These are phyloP conservation scores for Mnemiopsis leidyi DNA, from an alignment of 37 sponge, comb jelly and placozoan genomes.

Conservation along the genomic window DNA sequence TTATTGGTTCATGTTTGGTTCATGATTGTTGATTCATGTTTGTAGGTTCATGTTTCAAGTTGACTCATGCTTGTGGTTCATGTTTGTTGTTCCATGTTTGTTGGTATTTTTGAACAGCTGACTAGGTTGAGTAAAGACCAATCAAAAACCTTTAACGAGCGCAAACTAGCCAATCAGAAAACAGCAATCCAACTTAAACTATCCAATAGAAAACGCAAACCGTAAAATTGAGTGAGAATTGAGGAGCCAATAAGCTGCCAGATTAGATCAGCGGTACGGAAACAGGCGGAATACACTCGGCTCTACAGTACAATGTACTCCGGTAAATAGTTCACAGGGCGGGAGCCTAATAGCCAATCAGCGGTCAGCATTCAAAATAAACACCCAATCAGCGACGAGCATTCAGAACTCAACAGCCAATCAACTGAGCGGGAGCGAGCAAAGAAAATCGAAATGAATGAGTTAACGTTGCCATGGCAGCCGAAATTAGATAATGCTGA, in stretches of 20 bases:
- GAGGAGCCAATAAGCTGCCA: too few species aligned
- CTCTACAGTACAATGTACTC: not conserved
- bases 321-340: not conserved
- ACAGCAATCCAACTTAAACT: not conserved
- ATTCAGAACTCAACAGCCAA: constrained; percentile 8
- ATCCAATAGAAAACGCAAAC: not conserved
- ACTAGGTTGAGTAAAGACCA: too few species aligned
- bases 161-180: not conserved
- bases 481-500: not conserved
- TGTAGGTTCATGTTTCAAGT: too few species aligned
- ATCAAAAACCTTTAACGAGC: too few species aligned
- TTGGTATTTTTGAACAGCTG: too few species aligned
- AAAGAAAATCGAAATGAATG: not conserved
- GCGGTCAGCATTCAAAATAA: constrained; percentile 13
- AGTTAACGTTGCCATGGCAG: not conserved
- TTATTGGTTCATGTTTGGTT: too few species aligned
- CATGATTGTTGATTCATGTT: too few species aligned
- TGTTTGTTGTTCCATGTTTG: too few species aligned
- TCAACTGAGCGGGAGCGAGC: not conserved
- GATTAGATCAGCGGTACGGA: not conserved
- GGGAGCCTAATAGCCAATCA: not conserved
- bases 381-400: too few species aligned
- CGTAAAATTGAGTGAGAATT: too few species aligned
- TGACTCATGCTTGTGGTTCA: too few species aligned
- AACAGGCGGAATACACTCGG: not conserved